Evolutionary conservation across 2,113 vertebrate genomes (phyloP).

Genomic region (Megaleporinus macrocephalus): DNA sequence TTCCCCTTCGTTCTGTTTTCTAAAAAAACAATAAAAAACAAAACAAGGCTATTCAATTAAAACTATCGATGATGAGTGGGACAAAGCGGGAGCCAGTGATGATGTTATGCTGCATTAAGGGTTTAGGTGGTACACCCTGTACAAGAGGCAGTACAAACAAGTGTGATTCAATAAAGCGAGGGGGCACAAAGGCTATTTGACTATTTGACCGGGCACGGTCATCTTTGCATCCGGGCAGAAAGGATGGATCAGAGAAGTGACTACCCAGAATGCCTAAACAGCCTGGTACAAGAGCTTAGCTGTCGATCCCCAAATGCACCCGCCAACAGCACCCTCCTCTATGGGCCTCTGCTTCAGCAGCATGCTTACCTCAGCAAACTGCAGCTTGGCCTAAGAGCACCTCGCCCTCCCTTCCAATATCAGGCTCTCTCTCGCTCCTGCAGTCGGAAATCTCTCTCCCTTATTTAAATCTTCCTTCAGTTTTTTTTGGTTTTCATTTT

Average conservation of each 20-base stretch:
- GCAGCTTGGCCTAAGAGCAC: background rate
- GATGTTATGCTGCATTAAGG: conserved; percentile 7
- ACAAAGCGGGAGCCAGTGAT: conserved; percentile 8
- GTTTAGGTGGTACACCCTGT: conserved; percentile 1
- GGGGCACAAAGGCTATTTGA: conserved; percentile 6
- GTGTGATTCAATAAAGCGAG: background rate
- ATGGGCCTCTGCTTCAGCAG: conserved; percentile 37
- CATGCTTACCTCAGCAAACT: conserved; percentile 61
- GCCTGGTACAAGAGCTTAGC: conserved; percentile 31
- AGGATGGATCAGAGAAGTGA: conserved; percentile 23
- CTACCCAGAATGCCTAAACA: conserved; percentile 37
- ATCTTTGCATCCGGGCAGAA: conserved; percentile 33
- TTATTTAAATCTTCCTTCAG: background rate
- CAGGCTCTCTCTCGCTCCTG: background rate
- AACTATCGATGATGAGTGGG: background rate
- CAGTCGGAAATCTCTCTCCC: background rate
- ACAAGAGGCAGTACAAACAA: conserved; percentile 42
- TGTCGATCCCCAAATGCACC: background rate
- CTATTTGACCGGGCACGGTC: conserved; percentile 13
- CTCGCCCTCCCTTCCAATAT: conserved; percentile 19
- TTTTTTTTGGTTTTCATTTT: background rate
- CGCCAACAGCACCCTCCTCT: background rate
- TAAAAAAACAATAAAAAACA: too few relatives aligned
- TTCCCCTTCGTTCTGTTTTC: background rate
- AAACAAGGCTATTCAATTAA: conserved; percentile 15